Percentiles rank a stretch among this genome's conserved stretches.
phyloP scores from a whole-genome alignment of 92 coral and sea anemone genomes.

The Palythoa grandiflora region DNA sequence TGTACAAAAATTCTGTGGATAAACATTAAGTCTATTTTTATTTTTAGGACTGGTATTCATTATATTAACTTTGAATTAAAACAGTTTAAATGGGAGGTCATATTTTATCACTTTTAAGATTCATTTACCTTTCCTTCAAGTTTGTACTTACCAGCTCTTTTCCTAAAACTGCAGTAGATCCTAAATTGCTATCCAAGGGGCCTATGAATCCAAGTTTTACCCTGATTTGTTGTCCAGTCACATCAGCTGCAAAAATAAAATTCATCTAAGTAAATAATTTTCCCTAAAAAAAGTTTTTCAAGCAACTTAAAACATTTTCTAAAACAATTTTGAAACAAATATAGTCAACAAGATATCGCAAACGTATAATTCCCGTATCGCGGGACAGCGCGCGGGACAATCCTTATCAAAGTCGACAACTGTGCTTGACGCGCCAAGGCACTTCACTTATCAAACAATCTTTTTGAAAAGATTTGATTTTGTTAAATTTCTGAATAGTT shows the following conservation, averaged over 20 bases:
- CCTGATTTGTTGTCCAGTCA: constrained; percentile 80
- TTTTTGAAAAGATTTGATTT: too few species aligned
- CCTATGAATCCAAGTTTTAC: constrained; percentile 95
- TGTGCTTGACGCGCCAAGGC: neutral
- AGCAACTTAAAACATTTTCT: neutral
- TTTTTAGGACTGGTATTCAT: too few species aligned
- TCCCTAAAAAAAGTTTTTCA: too few species aligned
- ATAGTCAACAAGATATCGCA: neutral
- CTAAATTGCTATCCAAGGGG: constrained; percentile 87
- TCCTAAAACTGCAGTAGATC: constrained; percentile 89
- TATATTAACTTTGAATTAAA: neutral
- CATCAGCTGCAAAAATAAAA: constrained; percentile 64
- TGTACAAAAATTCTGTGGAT: too few species aligned
- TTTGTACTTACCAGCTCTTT: constrained; percentile 83
- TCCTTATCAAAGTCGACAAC: neutral
- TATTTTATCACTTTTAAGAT: too few species aligned
- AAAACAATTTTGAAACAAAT: neutral
- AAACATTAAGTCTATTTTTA: too few species aligned
- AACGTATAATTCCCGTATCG: neutral
- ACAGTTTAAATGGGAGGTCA: neutral
- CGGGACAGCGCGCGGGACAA: neutral
- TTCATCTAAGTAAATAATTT: too few species aligned
- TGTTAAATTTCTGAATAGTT: too few species aligned
- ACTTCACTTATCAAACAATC: too few species aligned
- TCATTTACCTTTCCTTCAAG: neutral